Percentiles rank a stretch among this genome's conserved stretches.
phyloP scores from a whole-genome alignment of 1,140 invertebrate species.

The Vanessa atalanta region DNA sequence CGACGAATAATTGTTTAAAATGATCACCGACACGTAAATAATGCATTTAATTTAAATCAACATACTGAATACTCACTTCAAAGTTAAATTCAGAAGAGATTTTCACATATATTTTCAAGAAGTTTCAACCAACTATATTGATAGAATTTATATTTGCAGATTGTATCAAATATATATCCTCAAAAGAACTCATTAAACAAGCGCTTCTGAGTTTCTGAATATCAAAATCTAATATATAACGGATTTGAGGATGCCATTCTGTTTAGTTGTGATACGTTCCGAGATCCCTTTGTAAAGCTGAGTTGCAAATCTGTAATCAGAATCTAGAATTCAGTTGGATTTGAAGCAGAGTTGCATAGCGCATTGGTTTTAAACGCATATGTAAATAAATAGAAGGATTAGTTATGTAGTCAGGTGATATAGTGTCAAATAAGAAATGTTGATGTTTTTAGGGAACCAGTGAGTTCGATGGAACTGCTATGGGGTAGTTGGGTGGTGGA shows the following conservation, averaged over 20 bases:
- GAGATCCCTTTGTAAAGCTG: background rate
- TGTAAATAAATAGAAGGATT: background rate
- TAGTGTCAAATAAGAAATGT: no score
- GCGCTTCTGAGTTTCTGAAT: background rate
- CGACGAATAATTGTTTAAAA: no score
- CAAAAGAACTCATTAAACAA: slow-evolving; percentile 4
- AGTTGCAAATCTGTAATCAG: slow-evolving; percentile 1
- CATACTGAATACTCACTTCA: no score
- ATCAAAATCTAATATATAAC: slow-evolving; percentile 12
- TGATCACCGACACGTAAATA: no score
- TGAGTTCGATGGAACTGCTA: no score
- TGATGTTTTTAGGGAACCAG: no score
- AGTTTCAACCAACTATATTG: no score
- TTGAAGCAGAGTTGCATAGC: background rate
- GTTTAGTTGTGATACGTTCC: slow-evolving; percentile 6
- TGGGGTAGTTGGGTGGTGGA: no score
- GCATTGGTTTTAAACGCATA: background rate
- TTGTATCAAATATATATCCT: background rate
- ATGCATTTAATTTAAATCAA: no score
- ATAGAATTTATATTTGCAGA: no score
- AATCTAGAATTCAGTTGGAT: background rate
- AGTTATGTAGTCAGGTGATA: background rate
- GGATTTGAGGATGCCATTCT: slow-evolving; percentile 2
- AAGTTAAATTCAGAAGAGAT: no score
- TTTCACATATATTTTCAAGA: no score